Conservation (phyloP, 2,888 invertebrate species). For the Dascillus cervinus region DNA sequence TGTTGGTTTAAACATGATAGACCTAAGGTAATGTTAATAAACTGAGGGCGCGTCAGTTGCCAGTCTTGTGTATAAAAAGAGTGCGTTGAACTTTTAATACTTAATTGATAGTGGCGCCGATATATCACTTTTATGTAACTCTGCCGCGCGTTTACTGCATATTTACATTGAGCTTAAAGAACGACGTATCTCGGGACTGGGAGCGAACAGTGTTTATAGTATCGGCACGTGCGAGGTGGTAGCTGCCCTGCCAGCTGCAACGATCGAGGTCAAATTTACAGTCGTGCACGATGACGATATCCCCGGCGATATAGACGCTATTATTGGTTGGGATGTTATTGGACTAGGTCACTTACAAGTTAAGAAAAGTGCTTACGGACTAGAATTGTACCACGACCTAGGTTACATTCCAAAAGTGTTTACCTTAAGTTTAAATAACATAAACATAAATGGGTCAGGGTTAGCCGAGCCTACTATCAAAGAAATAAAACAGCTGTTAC, state of each 20-base stretch:
- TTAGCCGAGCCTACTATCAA: not conserved
- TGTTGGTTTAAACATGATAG: conserved; percentile 5
- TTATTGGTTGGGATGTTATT: conserved; percentile 1
- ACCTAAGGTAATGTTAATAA: conserved; percentile 1
- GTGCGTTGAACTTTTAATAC: no score
- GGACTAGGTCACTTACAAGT: not conserved
- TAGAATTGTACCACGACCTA: not conserved
- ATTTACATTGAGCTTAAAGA: not conserved
- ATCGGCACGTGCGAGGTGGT: conserved; percentile 1
- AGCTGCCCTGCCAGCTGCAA: not conserved
- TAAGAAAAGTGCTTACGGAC: not conserved
- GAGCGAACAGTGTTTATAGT: not conserved
- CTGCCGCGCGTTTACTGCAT: not conserved
- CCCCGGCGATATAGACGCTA: not conserved
- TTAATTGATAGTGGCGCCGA: not conserved
- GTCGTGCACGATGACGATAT: not conserved
- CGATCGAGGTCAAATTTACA: not conserved
- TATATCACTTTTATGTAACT: not conserved
- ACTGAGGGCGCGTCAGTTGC: no score
- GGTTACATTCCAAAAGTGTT: not conserved
- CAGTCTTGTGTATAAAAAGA: no score
- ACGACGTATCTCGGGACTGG: not conserved
- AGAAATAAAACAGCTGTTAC: not conserved
- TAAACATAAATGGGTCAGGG: not conserved
- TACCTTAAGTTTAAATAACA: not conserved